These are phyloP conservation scores for Smutsia temminckii DNA, from an alignment of 2,797 vertebrate species.

Conservation along the genomic window DNA sequence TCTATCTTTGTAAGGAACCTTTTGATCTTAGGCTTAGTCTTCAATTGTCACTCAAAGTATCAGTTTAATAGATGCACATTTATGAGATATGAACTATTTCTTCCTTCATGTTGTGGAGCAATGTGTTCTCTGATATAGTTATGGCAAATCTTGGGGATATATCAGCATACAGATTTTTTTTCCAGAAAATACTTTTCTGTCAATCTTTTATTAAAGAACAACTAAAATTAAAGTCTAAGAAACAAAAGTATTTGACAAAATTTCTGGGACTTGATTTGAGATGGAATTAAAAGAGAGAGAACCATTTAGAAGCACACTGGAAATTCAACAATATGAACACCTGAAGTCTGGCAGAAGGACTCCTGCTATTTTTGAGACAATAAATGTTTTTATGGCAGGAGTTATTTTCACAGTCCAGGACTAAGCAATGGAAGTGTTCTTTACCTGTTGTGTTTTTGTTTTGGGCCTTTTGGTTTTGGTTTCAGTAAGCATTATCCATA, in stretches of 20 bases:
- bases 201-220: background rate
- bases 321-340: slow-evolving; percentile 1
- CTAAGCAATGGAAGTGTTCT: background rate
- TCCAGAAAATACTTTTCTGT: slow-evolving; percentile 21
- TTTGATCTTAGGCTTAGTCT: background rate
- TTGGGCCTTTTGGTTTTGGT: background rate
- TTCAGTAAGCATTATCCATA: background rate
- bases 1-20: background rate
- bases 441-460: background rate
- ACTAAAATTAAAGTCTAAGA: slow-evolving; percentile 38
- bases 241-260: background rate
- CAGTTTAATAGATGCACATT: background rate
- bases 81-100: background rate
- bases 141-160: background rate
- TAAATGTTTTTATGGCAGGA: background rate
- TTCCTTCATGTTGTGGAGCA: background rate
- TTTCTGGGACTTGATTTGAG: background rate
- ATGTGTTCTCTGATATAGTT: background rate
- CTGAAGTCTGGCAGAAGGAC: background rate
- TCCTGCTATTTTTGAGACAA: background rate
- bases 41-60: background rate
- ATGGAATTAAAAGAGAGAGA: background rate
- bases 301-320: background rate
- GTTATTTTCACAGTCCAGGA: background rate
- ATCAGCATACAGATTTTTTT: background rate